A percentile compares a stretch with the other conserved stretches of the same genome.
These are phyloP conservation scores for Loripinus fragilis DNA, from an alignment of 2,888 invertebrate species.

Conservation along the genomic window DNA sequence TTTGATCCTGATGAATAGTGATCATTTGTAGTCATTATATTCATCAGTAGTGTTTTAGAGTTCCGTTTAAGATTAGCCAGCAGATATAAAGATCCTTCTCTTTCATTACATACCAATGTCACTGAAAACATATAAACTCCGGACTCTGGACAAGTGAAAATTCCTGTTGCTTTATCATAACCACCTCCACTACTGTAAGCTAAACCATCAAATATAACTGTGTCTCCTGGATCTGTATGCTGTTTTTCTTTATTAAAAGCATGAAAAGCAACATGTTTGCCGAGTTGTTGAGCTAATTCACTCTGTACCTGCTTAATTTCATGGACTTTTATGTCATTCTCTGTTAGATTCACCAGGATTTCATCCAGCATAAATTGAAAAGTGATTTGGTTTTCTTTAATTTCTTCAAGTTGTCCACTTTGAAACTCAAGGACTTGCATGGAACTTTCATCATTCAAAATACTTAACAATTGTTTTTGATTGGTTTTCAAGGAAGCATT, in stretches of 20 bases:
- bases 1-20: background rate
- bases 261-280: background rate
- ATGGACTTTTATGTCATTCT: no score
- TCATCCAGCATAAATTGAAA: background rate
- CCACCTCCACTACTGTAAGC: background rate
- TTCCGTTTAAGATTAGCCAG: background rate
- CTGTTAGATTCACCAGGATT: no score
- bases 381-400: background rate
- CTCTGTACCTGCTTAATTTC: background rate
- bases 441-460: no score
- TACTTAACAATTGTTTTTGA: no score
- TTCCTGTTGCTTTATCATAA: background rate
- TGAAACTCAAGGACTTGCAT: no score
- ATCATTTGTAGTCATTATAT: background rate
- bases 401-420: background rate
- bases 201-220: background rate
- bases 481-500: background rate
- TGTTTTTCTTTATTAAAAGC: background rate
- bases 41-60: background rate
- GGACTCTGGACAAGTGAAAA: slow-evolving; percentile 6
- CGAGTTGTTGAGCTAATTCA: background rate
- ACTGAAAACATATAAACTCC: background rate
- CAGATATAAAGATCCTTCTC: background rate
- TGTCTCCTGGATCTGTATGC: background rate
- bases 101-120: background rate